Conservation (phyloP, 2,888 invertebrate genomes). For the Andrena flavipes region DNA sequence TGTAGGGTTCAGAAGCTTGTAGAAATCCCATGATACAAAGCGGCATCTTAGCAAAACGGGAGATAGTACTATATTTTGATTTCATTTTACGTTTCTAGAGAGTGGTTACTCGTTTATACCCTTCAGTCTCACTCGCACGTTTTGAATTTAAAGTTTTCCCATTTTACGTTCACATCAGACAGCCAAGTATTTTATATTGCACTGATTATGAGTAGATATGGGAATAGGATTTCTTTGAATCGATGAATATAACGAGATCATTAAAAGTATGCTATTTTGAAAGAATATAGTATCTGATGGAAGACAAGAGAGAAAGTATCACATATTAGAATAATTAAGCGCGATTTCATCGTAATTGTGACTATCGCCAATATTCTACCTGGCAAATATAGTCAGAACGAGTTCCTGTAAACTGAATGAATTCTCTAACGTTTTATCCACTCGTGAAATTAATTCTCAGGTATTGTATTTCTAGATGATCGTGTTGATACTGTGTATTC, state of each 20-base stretch:
- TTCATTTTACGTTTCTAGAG: background rate
- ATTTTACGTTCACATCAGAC: too few species aligned
- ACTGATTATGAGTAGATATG: too few species aligned
- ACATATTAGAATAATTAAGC: background rate
- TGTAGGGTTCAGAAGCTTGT: conserved; percentile 34
- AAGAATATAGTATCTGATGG: background rate
- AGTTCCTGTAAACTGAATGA: conserved; percentile 5
- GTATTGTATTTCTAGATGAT: conserved; percentile 28
- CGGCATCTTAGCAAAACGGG: background rate
- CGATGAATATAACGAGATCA: background rate
- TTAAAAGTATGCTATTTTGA: background rate
- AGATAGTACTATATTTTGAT: background rate
- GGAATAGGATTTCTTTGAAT: too few species aligned
- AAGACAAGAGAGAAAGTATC: background rate
- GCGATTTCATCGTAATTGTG: background rate
- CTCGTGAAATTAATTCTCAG: conserved; percentile 22
- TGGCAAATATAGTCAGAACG: background rate
- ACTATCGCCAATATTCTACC: background rate
- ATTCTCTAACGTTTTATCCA: conserved; percentile 29
- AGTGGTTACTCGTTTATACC: background rate
- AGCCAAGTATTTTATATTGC: too few species aligned
- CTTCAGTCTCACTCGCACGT: background rate
- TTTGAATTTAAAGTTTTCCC: too few species aligned
- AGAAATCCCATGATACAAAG: conserved; percentile 19
- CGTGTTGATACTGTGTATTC: background rate